Base-by-base conservation (phyloP, 1,140 invertebrate species). In the Zaprionus ornatus region DNA sequence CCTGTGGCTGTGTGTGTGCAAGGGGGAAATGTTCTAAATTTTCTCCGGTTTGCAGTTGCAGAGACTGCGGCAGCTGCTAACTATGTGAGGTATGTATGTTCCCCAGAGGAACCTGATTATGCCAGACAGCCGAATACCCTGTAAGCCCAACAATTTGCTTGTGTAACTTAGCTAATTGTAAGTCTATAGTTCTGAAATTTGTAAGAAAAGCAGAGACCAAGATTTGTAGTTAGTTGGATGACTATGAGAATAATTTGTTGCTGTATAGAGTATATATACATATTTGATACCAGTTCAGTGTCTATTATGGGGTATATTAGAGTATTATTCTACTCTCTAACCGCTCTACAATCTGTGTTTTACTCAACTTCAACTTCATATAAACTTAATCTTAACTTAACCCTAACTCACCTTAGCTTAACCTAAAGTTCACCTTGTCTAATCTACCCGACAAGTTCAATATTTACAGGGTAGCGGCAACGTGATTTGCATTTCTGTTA, bases 1-100 rank as follows among this genome's bases (percentile, higher is more conserved):
- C 23, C 59, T 63, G 32, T 35, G 42, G 10, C 48, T 37, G 37
- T 40, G 15, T 54, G 37, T 64, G 32, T 17, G 62, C 48, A 40
- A 3, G 27, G 52, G 54, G 55, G 54, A 35, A 66, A 66, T 66
- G 29, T 57, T 66, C 64, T 48, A 66, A 45, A 66, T 66, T 66
- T 66, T 62, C 48, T 13, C 61, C 61, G 19, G 17, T 17, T 54
- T 54, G 61, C 48, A 62, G 32, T 32, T 45, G 5, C 17, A 52
- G 27, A n/a, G 32, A 40, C 19, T 62, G 56, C 56, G 48, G 9
- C 37, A 45, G 62, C 15, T 48, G n/a, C 37, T 23, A 56, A 57
- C 37, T 57, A 66, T 66, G 40, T 21, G n/a, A 25, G 32, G 35
- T 23, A 37, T 37, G 29, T 45, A 50, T 50, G 19, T 50, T 45